These are phyloP conservation scores for Amiota minor DNA, from an alignment of 2,888 invertebrate genomes.

Conservation along the genomic window DNA sequence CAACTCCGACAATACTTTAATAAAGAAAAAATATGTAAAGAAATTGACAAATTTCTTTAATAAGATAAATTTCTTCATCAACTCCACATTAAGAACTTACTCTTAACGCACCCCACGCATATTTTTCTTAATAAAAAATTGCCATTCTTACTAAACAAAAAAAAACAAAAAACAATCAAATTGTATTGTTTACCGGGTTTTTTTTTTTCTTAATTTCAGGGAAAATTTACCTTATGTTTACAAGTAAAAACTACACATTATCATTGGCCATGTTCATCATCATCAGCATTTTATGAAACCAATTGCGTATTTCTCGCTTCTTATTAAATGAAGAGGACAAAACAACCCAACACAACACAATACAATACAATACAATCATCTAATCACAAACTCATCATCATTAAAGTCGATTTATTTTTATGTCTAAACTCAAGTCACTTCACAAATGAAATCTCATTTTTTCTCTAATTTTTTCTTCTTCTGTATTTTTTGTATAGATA, in stretches of 20 bases:
- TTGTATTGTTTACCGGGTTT: too few relatives aligned
- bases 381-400: conserved; percentile 71
- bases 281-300: background rate
- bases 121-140: background rate
- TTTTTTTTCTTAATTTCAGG: background rate
- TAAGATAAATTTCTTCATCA: too few relatives aligned
- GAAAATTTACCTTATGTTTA: background rate
- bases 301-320: too few relatives aligned
- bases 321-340: too few relatives aligned
- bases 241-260: background rate
- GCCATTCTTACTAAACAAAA: background rate
- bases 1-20: too few relatives aligned
- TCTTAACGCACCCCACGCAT: too few relatives aligned
- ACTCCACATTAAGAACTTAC: too few relatives aligned
- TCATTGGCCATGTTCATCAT: background rate
- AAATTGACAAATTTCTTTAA: too few relatives aligned
- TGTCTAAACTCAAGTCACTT: conserved; percentile 40
- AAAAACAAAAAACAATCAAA: conserved; percentile 2
- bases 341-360: too few relatives aligned
- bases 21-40: too few relatives aligned
- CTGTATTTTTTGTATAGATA: background rate
- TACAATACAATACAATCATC: conserved; percentile 38
- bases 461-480: conserved; percentile 40
- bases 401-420: conserved; percentile 66
- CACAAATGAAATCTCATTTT: conserved; percentile 37